phyloP scores from a whole-genome alignment of 30 jellyfish, hydroid and myxozoan species.

The Hydractinia symbiolongicarpus region DNA sequence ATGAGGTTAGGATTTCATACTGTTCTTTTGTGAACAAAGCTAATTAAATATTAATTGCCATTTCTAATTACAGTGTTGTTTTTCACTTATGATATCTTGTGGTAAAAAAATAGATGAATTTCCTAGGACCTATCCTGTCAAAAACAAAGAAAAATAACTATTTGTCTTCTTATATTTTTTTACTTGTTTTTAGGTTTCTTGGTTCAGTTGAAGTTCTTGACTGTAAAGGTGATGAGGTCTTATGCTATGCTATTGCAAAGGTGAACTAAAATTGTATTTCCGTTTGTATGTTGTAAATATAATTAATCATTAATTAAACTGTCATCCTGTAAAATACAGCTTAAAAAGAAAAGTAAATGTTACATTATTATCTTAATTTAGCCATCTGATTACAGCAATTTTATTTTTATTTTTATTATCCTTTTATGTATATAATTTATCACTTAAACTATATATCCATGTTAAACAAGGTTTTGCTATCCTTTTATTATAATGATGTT shows the following conservation, averaged over 20 bases:
- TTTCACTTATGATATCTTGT: too few relatives aligned
- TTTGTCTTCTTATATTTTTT: background rate
- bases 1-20: slow-evolving; percentile 9
- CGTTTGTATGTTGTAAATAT: background rate
- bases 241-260: slow-evolving; percentile 82
- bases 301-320: background rate
- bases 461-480: too few relatives aligned
- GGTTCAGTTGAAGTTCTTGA: slow-evolving; percentile 94
- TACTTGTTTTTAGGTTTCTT: slow-evolving; percentile 49
- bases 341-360: background rate
- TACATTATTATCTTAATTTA: background rate
- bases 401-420: background rate
- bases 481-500: too few relatives aligned
- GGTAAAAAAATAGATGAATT: too few relatives aligned
- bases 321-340: background rate
- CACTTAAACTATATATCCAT: too few relatives aligned
- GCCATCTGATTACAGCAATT: background rate
- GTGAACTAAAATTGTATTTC: slow-evolving; percentile 17
- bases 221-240: slow-evolving; percentile 79
- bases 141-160: too few relatives aligned
- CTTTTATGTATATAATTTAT: background rate
- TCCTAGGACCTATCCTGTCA: too few relatives aligned
- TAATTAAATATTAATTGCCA: background rate
- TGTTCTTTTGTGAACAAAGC: background rate
- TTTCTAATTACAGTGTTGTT: too few relatives aligned